A percentile compares a stretch with the other conserved stretches of the same genome.
These are phyloP conservation scores for Sesia apiformis DNA, from an alignment of 2,888 invertebrate genomes.

Conservation along the genomic window DNA sequence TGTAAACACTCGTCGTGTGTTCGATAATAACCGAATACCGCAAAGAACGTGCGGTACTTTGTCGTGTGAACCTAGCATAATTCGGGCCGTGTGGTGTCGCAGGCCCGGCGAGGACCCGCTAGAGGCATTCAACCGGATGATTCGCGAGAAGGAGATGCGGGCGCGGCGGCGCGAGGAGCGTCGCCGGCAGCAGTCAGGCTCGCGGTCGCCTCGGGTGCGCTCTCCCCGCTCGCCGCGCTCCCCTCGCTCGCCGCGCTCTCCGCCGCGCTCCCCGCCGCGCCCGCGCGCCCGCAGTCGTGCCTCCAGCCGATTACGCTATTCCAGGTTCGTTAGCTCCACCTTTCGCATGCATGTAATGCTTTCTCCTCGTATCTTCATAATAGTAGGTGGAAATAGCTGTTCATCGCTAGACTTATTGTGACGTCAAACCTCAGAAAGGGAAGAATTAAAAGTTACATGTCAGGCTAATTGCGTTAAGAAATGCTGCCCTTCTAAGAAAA, in stretches of 20 bases:
- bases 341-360: neutral
- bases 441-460: too few relatives aligned
- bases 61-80: too few relatives aligned
- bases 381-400: too few relatives aligned
- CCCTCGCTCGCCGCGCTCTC: slow-evolving; percentile 14
- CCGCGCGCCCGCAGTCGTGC: slow-evolving; percentile 44
- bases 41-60: too few relatives aligned
- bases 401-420: too few relatives aligned
- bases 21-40: too few relatives aligned
- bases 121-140: slow-evolving; percentile 89
- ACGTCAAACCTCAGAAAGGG: too few relatives aligned
- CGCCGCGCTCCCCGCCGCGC: slow-evolving; percentile 44
- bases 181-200: slow-evolving; percentile 61
- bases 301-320: slow-evolving; percentile 50
- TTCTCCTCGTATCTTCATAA: too few relatives aligned
- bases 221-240: slow-evolving; percentile 15
- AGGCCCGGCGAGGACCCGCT: slow-evolving; percentile 89
- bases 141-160: slow-evolving; percentile 87
- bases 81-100: slow-evolving; percentile 28
- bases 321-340: slow-evolving; percentile 44
- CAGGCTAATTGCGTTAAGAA: too few relatives aligned
- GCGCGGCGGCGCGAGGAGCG: slow-evolving; percentile 77
- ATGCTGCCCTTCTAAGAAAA: too few relatives aligned
- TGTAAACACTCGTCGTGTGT: too few relatives aligned
- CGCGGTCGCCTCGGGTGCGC: slow-evolving; percentile 9